A percentile compares a stretch with the other conserved stretches of the same genome.
Evolutionary conservation across 2,113 vertebrate genomes (phyloP).

Genomic region (Oceanites oceanicus): DNA sequence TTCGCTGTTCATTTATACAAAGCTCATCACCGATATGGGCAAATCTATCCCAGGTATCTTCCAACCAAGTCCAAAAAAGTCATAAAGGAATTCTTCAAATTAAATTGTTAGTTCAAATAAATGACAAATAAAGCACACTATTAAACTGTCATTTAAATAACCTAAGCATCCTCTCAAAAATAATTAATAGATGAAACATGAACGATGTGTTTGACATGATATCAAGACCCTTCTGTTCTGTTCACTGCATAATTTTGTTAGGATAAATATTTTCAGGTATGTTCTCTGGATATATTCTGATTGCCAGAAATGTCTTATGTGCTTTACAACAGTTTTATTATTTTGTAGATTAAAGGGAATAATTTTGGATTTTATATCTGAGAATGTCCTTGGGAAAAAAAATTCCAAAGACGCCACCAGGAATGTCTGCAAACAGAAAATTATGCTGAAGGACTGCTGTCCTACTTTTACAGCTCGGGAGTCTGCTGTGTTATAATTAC

Average conservation of each 20-base stretch:
- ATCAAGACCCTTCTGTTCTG: not conserved
- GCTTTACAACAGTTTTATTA: not conserved
- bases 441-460: not conserved
- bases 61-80: not conserved
- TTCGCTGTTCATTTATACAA: not conserved
- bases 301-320: not conserved
- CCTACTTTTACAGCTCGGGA: not conserved
- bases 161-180: not conserved
- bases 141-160: constrained; percentile 49
- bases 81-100: not conserved
- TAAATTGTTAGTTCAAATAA: not conserved
- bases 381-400: not conserved
- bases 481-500: not conserved
- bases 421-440: not conserved
- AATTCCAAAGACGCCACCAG: not conserved
- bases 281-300: not conserved
- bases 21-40: not conserved
- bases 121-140: constrained; percentile 16
- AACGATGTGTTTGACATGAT: not conserved
- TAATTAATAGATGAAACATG: constrained; percentile 16
- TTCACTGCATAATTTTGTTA: not conserved
- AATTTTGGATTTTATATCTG: not conserved
- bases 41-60: not conserved
- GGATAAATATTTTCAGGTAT: not conserved
- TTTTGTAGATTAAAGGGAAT: not conserved